These are phyloP conservation scores for Heliothis peltigera DNA, from an alignment of 2,888 invertebrate genomes.

Conservation along the genomic window DNA sequence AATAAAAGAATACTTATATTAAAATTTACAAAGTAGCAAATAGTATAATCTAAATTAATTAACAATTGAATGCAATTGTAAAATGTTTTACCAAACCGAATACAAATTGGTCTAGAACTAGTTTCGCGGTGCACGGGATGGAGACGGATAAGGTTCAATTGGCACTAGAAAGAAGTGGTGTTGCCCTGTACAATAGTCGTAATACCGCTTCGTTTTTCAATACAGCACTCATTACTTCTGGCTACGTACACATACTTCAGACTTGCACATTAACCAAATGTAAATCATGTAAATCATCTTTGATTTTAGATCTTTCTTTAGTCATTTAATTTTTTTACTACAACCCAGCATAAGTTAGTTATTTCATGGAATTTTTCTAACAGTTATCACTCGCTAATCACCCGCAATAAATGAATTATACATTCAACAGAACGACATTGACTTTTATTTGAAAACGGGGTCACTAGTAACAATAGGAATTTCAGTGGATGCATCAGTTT, in stretches of 20 bases:
- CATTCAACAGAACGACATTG: conserved; percentile 34
- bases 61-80: neutral
- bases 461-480: conserved; percentile 41
- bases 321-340: too few species aligned
- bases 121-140: conserved; percentile 19
- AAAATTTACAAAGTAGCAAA: too few species aligned
- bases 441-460: conserved; percentile 46
- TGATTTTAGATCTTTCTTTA: too few species aligned
- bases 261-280: neutral
- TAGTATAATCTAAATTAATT: too few species aligned
- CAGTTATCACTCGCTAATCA: conserved; percentile 30
- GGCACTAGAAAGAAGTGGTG: conserved; percentile 42
- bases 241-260: neutral
- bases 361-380: conserved; percentile 19
- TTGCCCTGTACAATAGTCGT: conserved; percentile 22
- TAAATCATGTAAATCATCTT: too few species aligned
- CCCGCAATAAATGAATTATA: conserved; percentile 28
- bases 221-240: conserved; percentile 18
- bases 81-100: conserved; percentile 7
- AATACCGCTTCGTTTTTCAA: conserved; percentile 18
- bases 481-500: conserved; percentile 21
- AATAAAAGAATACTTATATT: too few species aligned
- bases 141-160: conserved; percentile 48
- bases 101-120: conserved; percentile 17
- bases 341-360: too few species aligned